phyloP scores from a whole-genome alignment of 2,888 invertebrate species.

The Eupithecia dodoneata region DNA sequence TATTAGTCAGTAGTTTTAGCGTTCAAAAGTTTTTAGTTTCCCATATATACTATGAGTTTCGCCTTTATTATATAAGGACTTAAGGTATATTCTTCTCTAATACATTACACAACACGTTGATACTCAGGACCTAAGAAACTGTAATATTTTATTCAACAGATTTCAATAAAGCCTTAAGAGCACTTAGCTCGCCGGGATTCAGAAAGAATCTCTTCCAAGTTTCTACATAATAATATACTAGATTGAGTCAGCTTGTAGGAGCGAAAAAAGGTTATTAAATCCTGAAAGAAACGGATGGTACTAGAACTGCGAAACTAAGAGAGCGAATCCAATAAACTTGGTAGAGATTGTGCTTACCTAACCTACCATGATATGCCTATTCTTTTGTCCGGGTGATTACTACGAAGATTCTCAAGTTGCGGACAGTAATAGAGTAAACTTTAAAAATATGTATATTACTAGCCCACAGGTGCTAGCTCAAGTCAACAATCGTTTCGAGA shows the following conservation, averaged over 20 bases:
- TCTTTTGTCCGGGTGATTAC: neutral
- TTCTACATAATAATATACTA: neutral
- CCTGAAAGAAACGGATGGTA: neutral
- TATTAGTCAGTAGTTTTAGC: neutral
- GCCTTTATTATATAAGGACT: neutral
- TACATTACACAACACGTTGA: neutral
- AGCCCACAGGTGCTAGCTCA: neutral
- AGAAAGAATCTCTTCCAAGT: neutral
- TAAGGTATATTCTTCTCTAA: neutral
- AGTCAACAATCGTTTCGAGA: neutral
- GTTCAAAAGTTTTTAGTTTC: neutral
- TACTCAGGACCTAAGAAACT: neutral
- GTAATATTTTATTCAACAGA: neutral
- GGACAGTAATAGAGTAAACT: neutral
- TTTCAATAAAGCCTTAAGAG: neutral
- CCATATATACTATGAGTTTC: neutral
- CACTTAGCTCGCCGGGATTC: neutral
- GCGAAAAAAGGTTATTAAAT: neutral
- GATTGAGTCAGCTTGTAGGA: neutral
- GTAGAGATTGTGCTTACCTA: neutral
- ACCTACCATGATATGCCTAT: neutral
- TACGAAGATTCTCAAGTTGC: neutral
- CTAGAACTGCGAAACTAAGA: neutral
- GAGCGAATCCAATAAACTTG: neutral
- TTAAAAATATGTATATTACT: neutral